phyloP scores from a whole-genome alignment of 2,113 vertebrate genomes.

The Equus przewalskii region DNA sequence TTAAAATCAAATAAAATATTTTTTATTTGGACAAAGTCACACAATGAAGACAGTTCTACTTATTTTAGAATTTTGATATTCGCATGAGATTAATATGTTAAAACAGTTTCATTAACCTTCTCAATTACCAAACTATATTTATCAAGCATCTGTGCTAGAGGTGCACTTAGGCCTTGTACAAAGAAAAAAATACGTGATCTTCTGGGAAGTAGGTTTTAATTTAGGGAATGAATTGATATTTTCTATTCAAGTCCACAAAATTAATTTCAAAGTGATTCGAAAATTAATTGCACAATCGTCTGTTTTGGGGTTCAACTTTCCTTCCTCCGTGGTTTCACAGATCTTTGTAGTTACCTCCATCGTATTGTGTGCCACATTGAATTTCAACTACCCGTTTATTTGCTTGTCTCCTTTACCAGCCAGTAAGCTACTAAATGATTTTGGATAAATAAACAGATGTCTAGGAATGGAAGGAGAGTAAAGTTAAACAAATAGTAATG shows the following conservation, averaged over 20 bases:
- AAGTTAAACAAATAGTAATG: not conserved
- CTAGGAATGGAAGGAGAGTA: not conserved
- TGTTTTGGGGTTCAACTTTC: not conserved
- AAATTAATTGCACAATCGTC: not conserved
- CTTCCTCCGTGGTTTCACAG: not conserved
- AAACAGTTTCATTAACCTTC: constrained; percentile 5
- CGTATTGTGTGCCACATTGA: rapidly evolving
- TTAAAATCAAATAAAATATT: not conserved
- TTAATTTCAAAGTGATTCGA: constrained; percentile 32
- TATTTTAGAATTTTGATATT: constrained; percentile 3
- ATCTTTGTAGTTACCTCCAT: not conserved
- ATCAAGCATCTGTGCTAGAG: not conserved
- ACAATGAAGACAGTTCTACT: not conserved
- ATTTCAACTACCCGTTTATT: not conserved
- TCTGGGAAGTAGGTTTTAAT: constrained; percentile 38
- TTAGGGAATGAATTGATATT: not conserved
- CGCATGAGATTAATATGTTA: not conserved
- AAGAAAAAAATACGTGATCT: not conserved
- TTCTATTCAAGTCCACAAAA: not conserved
- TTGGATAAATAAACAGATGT: not conserved
- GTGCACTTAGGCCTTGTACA: not conserved
- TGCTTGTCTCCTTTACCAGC: not conserved
- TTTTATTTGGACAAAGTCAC: not conserved
- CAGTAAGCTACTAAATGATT: not conserved
- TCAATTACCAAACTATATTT: not conserved